A percentile compares a stretch with the other conserved stretches of the same genome.
Evolutionary conservation across 2,797 vertebrate species (phyloP).

Genomic region (Acropternis orthonyx): DNA sequence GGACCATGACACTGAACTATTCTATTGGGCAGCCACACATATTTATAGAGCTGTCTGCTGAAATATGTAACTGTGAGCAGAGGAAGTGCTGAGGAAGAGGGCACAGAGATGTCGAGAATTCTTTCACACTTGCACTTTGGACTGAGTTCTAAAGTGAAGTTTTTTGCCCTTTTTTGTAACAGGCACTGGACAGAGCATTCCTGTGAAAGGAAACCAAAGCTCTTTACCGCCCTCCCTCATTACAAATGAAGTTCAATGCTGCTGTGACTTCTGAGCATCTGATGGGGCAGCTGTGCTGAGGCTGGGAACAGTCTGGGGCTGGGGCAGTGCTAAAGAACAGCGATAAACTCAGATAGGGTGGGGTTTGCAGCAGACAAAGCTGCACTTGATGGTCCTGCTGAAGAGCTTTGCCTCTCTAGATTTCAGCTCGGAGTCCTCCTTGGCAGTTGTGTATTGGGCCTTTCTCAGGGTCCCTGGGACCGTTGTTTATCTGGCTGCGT

Average conservation of each 20-base stretch:
- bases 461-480: not conserved
- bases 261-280: not conserved
- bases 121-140: not conserved
- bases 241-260: not conserved
- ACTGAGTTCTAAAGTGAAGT: not conserved
- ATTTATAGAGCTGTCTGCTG: conserved; percentile 1
- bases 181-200: not conserved
- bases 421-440: not conserved
- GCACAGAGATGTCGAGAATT: not conserved
- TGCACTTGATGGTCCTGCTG: not conserved
- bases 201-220: not conserved
- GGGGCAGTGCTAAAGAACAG: not conserved
- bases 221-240: not conserved
- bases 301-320: not conserved
- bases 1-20: not conserved
- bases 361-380: not conserved
- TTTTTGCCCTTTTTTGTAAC: not conserved
- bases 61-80: not conserved
- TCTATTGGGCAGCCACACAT: not conserved
- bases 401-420: not conserved
- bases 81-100: not conserved
- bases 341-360: not conserved
- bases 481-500: not conserved
- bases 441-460: not conserved
- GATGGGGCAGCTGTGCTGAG: not conserved